Base-by-base conservation (phyloP, 2,113 vertebrate genomes). In the Micromys minutus region DNA sequence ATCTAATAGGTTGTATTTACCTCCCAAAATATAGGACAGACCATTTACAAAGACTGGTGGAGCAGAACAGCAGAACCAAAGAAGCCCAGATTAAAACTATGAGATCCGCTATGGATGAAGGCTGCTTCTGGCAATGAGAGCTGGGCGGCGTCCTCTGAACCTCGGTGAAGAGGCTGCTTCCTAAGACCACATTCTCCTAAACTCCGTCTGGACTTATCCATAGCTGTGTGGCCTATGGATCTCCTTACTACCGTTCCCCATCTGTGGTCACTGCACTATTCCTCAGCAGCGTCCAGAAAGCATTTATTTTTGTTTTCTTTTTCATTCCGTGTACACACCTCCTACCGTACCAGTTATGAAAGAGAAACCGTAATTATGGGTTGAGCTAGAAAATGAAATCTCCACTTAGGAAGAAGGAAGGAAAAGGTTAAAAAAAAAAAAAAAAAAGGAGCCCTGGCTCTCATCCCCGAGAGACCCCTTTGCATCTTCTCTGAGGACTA, bases 231-330 rank as follows among this genome's bases (percentile, higher is more conserved):
- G 71, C 22, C 83, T 81, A 57, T 17, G n/a, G 47, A 26, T 2
- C 15, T 26, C 69, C 57, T 71, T 21, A 7, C 80, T 80, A 50
- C 5, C 69, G 6, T 75, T 86, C 31, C 45, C 65, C 79, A 24
- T 57, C 55, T 22, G 12, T 17, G 69, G 24, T 31, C 59, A 89
- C 26, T 52, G 57, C 10, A 19, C 74, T 47, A 76, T 50, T 65
- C 15, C 34, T 76, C 42, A 71, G 45, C 17, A 74, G 69, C 63
- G 50, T 94, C 26, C 19, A 61, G 15, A 77, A 92, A 50, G 6
- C 12, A 45, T 86, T 80, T 52, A n/a, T 52, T 72, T 81, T 79
- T 63, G 59, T 85, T 77, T 85, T 89, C 63, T 52, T 96, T n/a
- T 77, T 96, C 81, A 74, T 75, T 29, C 77, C 22, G 9, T 61